Evolutionary conservation across 1,140 invertebrate species (phyloP), one percentile per base, ranked within the genome.

Genomic region (Akabosia matsudoensis): DNA sequence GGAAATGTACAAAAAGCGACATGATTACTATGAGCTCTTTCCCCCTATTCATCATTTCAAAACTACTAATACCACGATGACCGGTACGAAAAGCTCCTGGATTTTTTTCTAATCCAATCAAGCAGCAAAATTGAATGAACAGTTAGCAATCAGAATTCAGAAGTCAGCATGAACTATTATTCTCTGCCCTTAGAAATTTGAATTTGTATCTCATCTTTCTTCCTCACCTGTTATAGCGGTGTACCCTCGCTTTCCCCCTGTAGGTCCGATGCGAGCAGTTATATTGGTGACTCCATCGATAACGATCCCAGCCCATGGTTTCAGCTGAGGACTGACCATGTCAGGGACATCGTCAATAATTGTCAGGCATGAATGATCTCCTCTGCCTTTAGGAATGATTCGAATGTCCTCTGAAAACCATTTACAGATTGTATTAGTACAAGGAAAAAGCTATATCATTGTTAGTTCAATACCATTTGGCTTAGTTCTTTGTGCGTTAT

Each of bases 181-280:
- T n/a, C n/a, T n/a, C n/a, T n/a, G n/a, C n/a, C n/a, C n/a, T n/a
- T n/a, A n/a, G n/a, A n/a, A n/a, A n/a, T n/a, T n/a, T n/a, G n/a
- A n/a, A n/a, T n/a, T n/a, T n/a, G n/a, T n/a, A n/a, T n/a, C n/a
- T n/a, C 37, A 45, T 45, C 37, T 45, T 45, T 10, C 18, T 45
- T 45, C 18, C 37, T 73, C 77, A 88, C 92, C 91, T 56, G 93
- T 95, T 28, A 94, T 90, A 10, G 90, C 88, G 14, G 90, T 89
- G 83, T 96, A 95, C 10, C 94, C 93, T 3, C 90, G 87, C 67
- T 89, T 88, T 1, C 92, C 92, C 14, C 92, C 94, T 0, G 92
- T 91, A 0, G 93, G 93, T 0, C 94, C 94, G 76, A 97, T 94
- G 79, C 89, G 86, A 0, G 89, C 93, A 7, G 88, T 89, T 83